phyloP scores from a whole-genome alignment of 2,113 vertebrate genomes.

The Megaceryle maxima region DNA sequence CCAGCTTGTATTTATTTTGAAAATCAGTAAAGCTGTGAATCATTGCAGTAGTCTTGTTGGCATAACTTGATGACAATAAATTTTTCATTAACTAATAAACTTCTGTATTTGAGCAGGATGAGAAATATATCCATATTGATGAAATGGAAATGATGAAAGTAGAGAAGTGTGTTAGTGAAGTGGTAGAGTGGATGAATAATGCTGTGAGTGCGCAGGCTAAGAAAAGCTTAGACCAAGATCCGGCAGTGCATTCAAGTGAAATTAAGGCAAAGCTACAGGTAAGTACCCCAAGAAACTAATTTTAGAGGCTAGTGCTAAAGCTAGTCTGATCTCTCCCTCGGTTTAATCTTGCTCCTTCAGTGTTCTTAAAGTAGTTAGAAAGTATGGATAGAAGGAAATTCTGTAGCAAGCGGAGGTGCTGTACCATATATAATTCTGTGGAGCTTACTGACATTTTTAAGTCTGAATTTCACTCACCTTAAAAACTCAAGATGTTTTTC shows the following conservation, averaged over 20 bases:
- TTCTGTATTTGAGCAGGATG: slow-evolving; percentile 68
- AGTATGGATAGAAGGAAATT: background rate
- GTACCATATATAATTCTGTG: background rate
- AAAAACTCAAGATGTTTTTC: background rate
- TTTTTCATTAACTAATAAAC: background rate
- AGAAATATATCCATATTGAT: slow-evolving; percentile 80
- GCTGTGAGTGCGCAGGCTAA: slow-evolving; percentile 76
- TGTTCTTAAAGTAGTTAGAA: background rate
- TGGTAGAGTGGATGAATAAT: slow-evolving; percentile 82
- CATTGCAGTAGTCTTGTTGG: background rate
- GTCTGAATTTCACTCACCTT: background rate
- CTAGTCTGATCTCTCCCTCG: background rate
- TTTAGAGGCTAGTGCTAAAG: background rate
- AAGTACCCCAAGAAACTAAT: background rate
- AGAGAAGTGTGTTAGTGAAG: slow-evolving; percentile 77
- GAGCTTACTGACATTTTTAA: background rate
- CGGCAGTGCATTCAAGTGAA: slow-evolving; percentile 71
- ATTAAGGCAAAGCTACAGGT: slow-evolving; percentile 80
- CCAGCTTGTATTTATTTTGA: background rate
- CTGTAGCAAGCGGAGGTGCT: background rate
- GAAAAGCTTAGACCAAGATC: slow-evolving; percentile 77
- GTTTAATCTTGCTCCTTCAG: background rate
- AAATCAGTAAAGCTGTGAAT: background rate
- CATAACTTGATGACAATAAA: background rate
- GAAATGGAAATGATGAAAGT: slow-evolving; percentile 83